Base-by-base conservation (phyloP, 2,113 vertebrate species). In the Bos javanicus region DNA sequence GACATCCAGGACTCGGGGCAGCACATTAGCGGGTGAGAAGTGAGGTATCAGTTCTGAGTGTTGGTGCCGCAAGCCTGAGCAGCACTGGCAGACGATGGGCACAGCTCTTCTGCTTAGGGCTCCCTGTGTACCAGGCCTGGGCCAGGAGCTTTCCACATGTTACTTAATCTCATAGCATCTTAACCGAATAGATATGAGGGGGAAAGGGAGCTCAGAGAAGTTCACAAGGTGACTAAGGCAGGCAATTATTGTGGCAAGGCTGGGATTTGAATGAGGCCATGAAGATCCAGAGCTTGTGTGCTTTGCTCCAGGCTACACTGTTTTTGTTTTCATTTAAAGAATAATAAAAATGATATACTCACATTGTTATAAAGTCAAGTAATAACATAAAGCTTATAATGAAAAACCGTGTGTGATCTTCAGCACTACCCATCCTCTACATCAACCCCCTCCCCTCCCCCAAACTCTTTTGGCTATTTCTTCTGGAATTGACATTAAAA, bases 11-110 rank as follows among this genome's bases (percentile, higher is more conserved):
- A 39, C 23, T 12, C 1, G 0, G 60, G 30, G 52, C 3, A 12
- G 9, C 28, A 7, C 17, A 3, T 23, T 0, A 2, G 30, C 0
- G 0, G 10, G 25, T 48, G 3, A 67, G 28, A 33, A 52, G 10
- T 17, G 48, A 28, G 19, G 46, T 10, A 5, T 39, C 71, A 5
- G 48, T 6, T 50, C 59, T 19, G 25, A 48, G 46, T 2, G 67
- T 33, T 3, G 46, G 46, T 15, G 25, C 19, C 3, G 5, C 48
- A 28, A 36, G 54, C 15, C 23, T 28, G 9, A 52, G 6, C 4
- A 6, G 19, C 82, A 26, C 36, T 3, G 9, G 78, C 1, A 9
- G 76, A 36, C 5, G 9, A 1, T 1, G 3, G 52, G 2, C 26
- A 25, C 60, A 74, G 23, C 54, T 71, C 46, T 62, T 93, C 52